Evolutionary conservation across 2,888 invertebrate species (phyloP).

Genomic region (Lasiommata megera): DNA sequence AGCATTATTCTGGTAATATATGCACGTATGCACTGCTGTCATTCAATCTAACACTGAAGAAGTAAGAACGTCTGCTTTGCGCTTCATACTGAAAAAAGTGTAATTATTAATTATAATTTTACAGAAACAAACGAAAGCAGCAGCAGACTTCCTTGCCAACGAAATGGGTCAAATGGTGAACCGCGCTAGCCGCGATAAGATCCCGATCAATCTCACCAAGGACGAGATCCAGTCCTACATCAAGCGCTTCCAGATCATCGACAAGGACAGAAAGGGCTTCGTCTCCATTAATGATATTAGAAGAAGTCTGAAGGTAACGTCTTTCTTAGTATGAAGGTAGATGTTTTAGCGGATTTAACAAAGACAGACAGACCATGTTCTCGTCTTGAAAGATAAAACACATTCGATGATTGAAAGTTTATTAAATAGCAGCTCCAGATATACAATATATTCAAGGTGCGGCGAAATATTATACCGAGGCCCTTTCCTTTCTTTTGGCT

Average conservation of each 20-base stretch:
- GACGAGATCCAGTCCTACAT: slow-evolving; percentile 97
- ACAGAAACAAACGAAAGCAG: slow-evolving; percentile 90
- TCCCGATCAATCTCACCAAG: slow-evolving; percentile 95
- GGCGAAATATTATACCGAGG: too few species aligned
- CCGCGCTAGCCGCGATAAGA: slow-evolving; percentile 90
- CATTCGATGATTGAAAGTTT: too few species aligned
- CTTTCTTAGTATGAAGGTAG: background rate
- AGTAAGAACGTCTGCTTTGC: too few species aligned
- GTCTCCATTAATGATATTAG: slow-evolving; percentile 99
- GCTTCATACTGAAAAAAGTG: too few species aligned
- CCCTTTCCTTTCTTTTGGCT: too few species aligned
- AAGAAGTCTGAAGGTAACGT: slow-evolving; percentile 93
- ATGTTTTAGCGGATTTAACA: background rate
- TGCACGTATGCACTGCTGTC: too few species aligned
- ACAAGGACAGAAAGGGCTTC: slow-evolving; percentile 97
- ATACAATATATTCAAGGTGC: too few species aligned
- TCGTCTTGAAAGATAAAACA: too few species aligned
- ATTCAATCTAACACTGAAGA: too few species aligned
- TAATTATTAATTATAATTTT: slow-evolving; percentile 29
- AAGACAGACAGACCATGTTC: too few species aligned
- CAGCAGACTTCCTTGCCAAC: slow-evolving; percentile 91
- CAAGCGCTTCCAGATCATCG: slow-evolving; percentile 97
- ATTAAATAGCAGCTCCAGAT: too few species aligned
- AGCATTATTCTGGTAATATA: too few species aligned
- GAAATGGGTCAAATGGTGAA: slow-evolving; percentile 99